Base-by-base conservation (phyloP, 1,140 invertebrate species). In the Micrasema longulum region DNA sequence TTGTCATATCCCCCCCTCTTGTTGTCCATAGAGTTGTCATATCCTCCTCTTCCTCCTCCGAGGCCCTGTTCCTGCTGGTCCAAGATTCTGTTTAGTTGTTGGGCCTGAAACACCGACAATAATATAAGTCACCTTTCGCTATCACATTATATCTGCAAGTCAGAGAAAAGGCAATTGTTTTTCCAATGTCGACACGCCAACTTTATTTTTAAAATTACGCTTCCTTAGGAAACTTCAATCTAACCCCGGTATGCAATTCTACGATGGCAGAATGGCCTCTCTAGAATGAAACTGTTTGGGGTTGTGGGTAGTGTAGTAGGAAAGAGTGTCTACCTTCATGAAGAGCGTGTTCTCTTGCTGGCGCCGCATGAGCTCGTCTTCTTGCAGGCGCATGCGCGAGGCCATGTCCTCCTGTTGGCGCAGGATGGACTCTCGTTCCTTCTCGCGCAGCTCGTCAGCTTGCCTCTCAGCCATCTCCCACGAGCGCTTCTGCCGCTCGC, bases 391-490 rank as follows among this genome's bases (percentile, higher is more conserved):
- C 84, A 95, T 91, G 70, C 92, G 88, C 71, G 88, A 84, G 69
- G 91, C 86, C 82, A 95, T 89, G 79, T 94, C 91, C 80, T 89
- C 90, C 78, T 92, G 89, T 76, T 93, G 90, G 10, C 90, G 87
- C 69, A 91, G 85, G 78, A 92, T 83, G 22, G 89, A 84, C 79
- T 90, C 89, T 78, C 93, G 91, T 77, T 94, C 93, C 4, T 89
- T 85, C 22, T 90, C 89, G 47, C 93, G 88, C 71, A 92, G 89
- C 81, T 95, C 93, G 75, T 95, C 93, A 2, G 90, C 92, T 78
- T 93, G 91, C 67, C 92, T 87, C 79, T 95, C 91, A 41, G 93
- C 92, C 88, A 93, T 89, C 84, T 96, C 94, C 92, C 93, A 95
- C 79, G 94, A 93, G 74, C 93, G 87, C 79, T 95, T 94, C 82